These are phyloP conservation scores for Ctenosaura bakeri DNA, from an alignment of 2,797 vertebrate species.

Conservation along the genomic window DNA sequence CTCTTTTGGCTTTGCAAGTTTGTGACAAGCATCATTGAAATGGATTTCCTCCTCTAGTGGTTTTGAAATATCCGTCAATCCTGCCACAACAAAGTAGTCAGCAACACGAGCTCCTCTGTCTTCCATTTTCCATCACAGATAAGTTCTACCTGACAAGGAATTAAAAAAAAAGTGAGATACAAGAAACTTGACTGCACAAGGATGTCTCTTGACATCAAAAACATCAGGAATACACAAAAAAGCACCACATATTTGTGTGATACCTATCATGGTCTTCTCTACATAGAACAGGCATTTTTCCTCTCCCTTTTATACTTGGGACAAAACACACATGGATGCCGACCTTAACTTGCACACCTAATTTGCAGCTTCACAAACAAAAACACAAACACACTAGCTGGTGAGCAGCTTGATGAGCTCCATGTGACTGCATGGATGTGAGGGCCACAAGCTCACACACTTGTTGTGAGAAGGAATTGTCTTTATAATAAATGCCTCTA, in stretches of 20 bases:
- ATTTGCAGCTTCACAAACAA: slow-evolving; percentile 27
- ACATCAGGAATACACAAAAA: neutral
- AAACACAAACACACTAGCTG: neutral
- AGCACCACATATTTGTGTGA: neutral
- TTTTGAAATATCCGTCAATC: slow-evolving; percentile 92
- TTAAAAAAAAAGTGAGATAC: slow-evolving; percentile 20
- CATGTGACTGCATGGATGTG: neutral
- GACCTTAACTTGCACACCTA: neutral
- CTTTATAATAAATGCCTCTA: neutral
- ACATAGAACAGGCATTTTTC: neutral
- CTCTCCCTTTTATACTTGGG: neutral
- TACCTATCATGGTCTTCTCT: neutral
- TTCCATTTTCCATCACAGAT: slow-evolving; percentile 95
- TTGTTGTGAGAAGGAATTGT: neutral
- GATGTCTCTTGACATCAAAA: neutral
- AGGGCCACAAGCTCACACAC: neutral
- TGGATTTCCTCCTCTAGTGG: slow-evolving; percentile 96
- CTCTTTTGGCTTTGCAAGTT: slow-evolving; percentile 90
- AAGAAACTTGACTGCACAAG: neutral
- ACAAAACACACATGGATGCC: neutral
- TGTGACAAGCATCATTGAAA: slow-evolving; percentile 91
- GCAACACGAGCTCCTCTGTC: slow-evolving; percentile 98
- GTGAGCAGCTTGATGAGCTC: neutral
- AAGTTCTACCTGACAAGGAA: slow-evolving; percentile 74
- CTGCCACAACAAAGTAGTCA: slow-evolving; percentile 98